Conservation (phyloP, 2,113 vertebrate species). For the Chloropsis hardwickii region DNA sequence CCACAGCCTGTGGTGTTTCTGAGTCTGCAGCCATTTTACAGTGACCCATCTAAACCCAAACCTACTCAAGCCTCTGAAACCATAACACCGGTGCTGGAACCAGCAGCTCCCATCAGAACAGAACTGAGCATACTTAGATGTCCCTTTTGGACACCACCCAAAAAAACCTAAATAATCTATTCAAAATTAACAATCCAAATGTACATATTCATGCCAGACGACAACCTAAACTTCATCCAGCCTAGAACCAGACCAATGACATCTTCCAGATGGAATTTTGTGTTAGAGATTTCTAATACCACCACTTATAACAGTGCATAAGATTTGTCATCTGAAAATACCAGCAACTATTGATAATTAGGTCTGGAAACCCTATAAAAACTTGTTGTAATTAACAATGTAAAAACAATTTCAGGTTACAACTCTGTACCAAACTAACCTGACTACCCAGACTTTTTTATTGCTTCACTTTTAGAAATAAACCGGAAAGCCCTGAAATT, state of each 20-base stretch:
- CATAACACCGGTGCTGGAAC: fast-evolving
- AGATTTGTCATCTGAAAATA: background rate
- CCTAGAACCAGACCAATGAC: background rate
- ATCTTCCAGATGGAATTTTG: background rate
- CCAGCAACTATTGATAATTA: background rate
- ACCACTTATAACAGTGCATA: background rate
- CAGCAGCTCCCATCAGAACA: background rate
- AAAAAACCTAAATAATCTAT: background rate
- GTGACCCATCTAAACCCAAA: background rate
- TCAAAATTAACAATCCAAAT: background rate
- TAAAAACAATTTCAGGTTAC: background rate
- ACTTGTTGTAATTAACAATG: background rate
- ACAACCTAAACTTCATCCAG: background rate
- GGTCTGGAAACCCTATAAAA: background rate
- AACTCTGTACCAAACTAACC: background rate
- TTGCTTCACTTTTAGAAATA: background rate
- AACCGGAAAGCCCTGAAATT: background rate
- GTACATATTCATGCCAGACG: fast-evolving
- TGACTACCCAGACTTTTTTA: background rate
- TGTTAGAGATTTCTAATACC: background rate
- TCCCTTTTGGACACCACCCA: background rate
- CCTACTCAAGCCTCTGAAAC: background rate
- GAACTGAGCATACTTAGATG: background rate
- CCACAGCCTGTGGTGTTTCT: background rate
- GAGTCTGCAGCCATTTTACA: background rate